A percentile compares a stretch with the other conserved stretches of the same genome.
Evolutionary conservation across 2,113 vertebrate genomes (phyloP).

Genomic region (Carassius carassius): DNA sequence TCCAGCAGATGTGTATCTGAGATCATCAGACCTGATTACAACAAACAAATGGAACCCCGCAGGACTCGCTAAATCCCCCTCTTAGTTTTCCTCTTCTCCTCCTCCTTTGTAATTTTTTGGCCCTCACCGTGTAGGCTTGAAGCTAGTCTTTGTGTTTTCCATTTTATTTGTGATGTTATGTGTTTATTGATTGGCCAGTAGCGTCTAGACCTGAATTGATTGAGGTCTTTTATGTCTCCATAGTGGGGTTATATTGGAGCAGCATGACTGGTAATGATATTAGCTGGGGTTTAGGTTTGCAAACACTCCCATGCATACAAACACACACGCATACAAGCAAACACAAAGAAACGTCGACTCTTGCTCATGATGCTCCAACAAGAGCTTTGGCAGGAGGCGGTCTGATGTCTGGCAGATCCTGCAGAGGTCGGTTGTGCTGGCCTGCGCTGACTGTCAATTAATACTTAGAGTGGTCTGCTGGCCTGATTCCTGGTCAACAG

Average conservation of each 20-base stretch:
- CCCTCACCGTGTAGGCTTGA: not conserved
- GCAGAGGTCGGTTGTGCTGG: not conserved
- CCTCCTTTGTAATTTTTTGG: not conserved
- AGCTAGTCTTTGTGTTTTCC: constrained; percentile 27
- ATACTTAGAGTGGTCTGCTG: constrained; percentile 6
- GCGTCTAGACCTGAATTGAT: constrained; percentile 49
- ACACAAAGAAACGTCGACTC: not conserved
- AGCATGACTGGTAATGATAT: constrained; percentile 24
- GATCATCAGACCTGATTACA: not conserved
- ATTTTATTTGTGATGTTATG: constrained; percentile 37
- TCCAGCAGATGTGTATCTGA: constrained; percentile 3
- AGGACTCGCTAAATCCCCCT: constrained; percentile 4
- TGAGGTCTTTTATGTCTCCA: constrained; percentile 46
- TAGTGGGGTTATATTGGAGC: constrained; percentile 38
- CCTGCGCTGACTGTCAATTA: not conserved
- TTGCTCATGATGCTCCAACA: not conserved
- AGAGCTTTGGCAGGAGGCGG: constrained; percentile 3
- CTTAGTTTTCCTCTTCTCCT: not conserved
- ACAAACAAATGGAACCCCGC: not conserved
- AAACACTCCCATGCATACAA: not conserved
- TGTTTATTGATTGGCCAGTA: constrained; percentile 40
- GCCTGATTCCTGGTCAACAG: not conserved
- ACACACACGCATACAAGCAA: not conserved
- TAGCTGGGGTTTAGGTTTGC: constrained; percentile 9
- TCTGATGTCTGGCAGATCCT: not conserved